A percentile compares a stretch with the other conserved stretches of the same genome.
phyloP scores from a whole-genome alignment of 2,113 vertebrate genomes.

The Semicossyphus pulcher region DNA sequence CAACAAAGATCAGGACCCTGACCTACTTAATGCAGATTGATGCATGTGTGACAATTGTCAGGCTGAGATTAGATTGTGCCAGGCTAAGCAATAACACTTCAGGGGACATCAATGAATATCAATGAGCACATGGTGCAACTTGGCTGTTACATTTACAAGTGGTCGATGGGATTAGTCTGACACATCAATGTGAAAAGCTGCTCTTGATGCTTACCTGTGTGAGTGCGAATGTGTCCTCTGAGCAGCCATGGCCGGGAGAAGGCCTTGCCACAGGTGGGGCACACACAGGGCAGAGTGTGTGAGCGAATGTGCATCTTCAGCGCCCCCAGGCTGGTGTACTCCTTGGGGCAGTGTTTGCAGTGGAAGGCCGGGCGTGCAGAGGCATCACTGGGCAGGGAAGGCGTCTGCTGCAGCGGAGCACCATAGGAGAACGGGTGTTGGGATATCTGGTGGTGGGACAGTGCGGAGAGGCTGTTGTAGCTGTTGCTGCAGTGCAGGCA shows the following conservation, averaged over 20 bases:
- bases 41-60: constrained; percentile 32
- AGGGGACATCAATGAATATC: constrained; percentile 61
- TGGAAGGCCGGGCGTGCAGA: constrained; percentile 86
- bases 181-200: neutral
- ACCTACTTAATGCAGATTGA: constrained; percentile 37
- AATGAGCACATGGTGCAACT: constrained; percentile 56
- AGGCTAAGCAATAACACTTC: constrained; percentile 52
- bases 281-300: constrained; percentile 97
- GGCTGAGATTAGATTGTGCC: constrained; percentile 59
- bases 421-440: constrained; percentile 87
- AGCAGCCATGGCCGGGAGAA: constrained; percentile 98
- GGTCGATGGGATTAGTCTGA: constrained; percentile 9
- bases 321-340: constrained; percentile 95
- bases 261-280: constrained; percentile 96
- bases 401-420: neutral
- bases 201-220: constrained; percentile 87
- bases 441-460: constrained; percentile 90
- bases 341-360: constrained; percentile 98
- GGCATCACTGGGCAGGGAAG: constrained; percentile 44
- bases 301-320: constrained; percentile 99
- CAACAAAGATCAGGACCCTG: constrained; percentile 31
- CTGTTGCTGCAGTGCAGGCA: constrained; percentile 89
- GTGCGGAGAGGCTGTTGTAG: constrained; percentile 87
- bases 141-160: constrained; percentile 28
- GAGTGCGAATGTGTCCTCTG: constrained; percentile 96